Evolutionary conservation across 1,140 invertebrate species (phyloP).

Genomic region (Agrypnia vestita): DNA sequence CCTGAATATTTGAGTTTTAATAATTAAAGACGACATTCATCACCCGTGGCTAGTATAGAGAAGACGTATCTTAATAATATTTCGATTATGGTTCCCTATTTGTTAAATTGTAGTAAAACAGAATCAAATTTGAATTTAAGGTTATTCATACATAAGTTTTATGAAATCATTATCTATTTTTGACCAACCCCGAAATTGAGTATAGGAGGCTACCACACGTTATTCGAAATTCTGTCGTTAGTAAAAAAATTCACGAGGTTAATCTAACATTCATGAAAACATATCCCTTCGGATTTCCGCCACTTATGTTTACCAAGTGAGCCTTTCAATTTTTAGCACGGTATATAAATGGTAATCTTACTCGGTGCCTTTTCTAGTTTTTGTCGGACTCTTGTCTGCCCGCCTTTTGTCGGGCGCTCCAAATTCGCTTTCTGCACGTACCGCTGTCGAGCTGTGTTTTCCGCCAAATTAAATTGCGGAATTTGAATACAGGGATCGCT

Average conservation of each 20-base stretch:
- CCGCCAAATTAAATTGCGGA: conserved; percentile 31
- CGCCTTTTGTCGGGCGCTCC: conserved; percentile 17
- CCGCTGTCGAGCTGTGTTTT: neutral
- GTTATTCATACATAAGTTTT: too few species aligned
- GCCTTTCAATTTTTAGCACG: conserved; percentile 29
- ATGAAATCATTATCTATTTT: too few species aligned
- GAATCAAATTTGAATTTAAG: too few species aligned
- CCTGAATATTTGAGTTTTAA: too few species aligned
- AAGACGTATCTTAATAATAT: too few species aligned
- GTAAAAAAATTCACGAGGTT: neutral
- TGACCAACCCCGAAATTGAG: too few species aligned
- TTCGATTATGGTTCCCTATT: too few species aligned
- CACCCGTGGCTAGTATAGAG: too few species aligned
- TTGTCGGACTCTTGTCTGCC: conserved; percentile 25
- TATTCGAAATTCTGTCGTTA: too few species aligned
- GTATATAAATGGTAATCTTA: conserved; percentile 48
- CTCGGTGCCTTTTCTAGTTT: conserved; percentile 22
- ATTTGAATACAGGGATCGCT: conserved; percentile 33
- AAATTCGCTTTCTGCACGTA: neutral
- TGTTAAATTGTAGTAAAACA: too few species aligned
- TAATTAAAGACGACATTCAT: too few species aligned
- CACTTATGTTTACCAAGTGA: conserved; percentile 29
- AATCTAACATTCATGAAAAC: conserved; percentile 37
- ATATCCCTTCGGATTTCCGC: conserved; percentile 23
- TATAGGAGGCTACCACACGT: too few species aligned